phyloP scores from a whole-genome alignment of 30 jellyfish, hydroid and myxozoan species.

The Turritopsis rubra region DNA sequence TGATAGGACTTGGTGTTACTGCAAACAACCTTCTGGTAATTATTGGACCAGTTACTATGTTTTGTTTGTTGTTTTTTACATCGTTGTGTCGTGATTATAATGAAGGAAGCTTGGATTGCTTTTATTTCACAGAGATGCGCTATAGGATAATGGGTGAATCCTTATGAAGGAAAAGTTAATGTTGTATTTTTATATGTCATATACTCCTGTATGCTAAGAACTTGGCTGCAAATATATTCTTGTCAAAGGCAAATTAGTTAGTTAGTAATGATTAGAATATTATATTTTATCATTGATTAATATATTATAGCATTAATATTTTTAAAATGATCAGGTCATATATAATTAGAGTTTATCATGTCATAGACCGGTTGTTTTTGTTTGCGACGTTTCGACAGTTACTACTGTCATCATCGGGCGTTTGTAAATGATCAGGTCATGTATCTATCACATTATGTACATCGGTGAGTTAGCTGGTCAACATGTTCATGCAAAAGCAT shows the following conservation, averaged over 20 bases:
- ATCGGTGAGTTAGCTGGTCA: too few species aligned
- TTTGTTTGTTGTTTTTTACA: slow-evolving; percentile 15
- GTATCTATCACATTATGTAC: too few species aligned
- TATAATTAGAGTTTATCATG: too few species aligned
- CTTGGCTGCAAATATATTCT: not conserved
- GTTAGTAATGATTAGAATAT: not conserved
- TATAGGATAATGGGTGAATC: slow-evolving; percentile 14
- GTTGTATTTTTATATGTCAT: not conserved
- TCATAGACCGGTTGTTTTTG: too few species aligned
- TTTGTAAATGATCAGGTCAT: too few species aligned
- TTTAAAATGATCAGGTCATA: too few species aligned
- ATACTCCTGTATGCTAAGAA: not conserved
- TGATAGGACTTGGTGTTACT: slow-evolving; percentile 15
- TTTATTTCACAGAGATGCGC: slow-evolving; percentile 5
- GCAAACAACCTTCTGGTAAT: slow-evolving; percentile 6
- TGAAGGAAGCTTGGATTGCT: slow-evolving; percentile 16
- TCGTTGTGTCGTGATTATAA: slow-evolving; percentile 24
- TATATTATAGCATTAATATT: too few species aligned
- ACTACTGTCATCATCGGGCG: too few species aligned
- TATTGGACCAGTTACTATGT: slow-evolving; percentile 26
- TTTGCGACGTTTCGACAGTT: too few species aligned
- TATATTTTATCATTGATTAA: too few species aligned
- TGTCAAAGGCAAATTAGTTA: not conserved
- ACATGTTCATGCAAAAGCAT: too few species aligned
- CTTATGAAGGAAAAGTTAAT: not conserved